These are phyloP conservation scores for Phenganax stokvisi DNA, from an alignment of 92 coral and sea anemone genomes.

Conservation along the genomic window DNA sequence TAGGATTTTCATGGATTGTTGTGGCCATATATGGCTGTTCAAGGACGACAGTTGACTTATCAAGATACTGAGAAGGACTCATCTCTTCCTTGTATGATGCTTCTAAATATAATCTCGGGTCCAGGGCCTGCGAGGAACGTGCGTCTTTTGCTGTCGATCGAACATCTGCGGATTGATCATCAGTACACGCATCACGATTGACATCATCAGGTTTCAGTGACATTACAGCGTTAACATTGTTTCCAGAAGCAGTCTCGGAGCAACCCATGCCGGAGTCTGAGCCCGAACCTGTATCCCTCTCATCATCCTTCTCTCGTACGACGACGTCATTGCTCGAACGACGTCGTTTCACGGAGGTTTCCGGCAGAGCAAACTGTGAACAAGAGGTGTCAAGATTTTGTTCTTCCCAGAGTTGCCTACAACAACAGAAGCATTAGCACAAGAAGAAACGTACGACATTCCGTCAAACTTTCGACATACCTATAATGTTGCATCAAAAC, in stretches of 20 bases:
- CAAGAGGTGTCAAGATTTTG: constrained; percentile 41
- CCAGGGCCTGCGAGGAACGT: background rate
- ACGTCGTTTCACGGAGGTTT: constrained; percentile 7
- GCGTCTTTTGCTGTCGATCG: background rate
- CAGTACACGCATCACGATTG: background rate
- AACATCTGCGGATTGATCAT: background rate
- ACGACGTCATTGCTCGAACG: constrained; percentile 27
- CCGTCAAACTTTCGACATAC: constrained; percentile 23
- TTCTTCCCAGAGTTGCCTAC: constrained; percentile 40
- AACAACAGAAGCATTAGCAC: background rate
- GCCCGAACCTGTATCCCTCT: constrained; percentile 22
- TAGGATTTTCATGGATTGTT: background rate
- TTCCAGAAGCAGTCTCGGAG: constrained; percentile 36
- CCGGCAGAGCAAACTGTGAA: constrained; percentile 5
- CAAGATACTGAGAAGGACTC: background rate
- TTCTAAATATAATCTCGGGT: constrained; percentile 30
- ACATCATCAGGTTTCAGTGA: background rate
- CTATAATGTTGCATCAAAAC: constrained; percentile 57
- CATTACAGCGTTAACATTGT: constrained; percentile 24
- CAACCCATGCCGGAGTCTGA: constrained; percentile 42
- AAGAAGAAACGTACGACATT: background rate
- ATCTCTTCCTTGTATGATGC: background rate
- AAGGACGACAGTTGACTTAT: background rate
- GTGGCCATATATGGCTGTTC: background rate
- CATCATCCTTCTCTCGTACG: constrained; percentile 7